Base-by-base conservation (phyloP, 1,140 invertebrate species). In the Penaeus japonicus region DNA sequence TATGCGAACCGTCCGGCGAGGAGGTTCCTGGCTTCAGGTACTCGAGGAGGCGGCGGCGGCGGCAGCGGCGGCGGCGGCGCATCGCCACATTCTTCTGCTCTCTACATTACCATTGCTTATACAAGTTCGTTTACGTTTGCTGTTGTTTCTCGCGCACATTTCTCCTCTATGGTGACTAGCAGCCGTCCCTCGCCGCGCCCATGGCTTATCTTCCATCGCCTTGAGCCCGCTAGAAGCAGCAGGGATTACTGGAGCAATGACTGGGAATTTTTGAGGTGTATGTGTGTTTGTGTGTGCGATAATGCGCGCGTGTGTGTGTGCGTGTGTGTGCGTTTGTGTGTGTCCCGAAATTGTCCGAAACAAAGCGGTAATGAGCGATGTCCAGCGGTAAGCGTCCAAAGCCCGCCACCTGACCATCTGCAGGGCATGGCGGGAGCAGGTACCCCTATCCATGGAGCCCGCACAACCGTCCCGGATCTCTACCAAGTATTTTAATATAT, bases 331-430 rank as follows among this genome's bases (percentile, higher is more conserved):
- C 35, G 35, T 57, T 17, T 39, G 27, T 35, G 35, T 84, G 81
- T 57, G 47, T 35, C 30, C 20, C 30, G 27, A 35, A 35, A 47
- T 30, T 39, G 81, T 81, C 79, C 79, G 81, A 84, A 84, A 84
- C 73, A 85, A 85, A 77, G 83, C 73, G 83, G 83, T 53, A 77
- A 77, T 47, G 83, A 55, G 32, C 53, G 83, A 77, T 53, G 83
- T n/a, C 20, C 35, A 53, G 78, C 27, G 78, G 78, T 27, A 24
- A 53, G 78, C 35, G 39, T 57, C 65, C 57, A 39, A 83, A 59
- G 81, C 81, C 54, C 81, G 59, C 79, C 83, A 85, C 83, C 83
- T 85, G 83, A 85, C 65, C 73, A 75, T 75, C 83, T 85, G 83
- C 83, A 75, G 83, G 82, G 83, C 83, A 75, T 55, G 83, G 27